Evolutionary conservation across 2,113 vertebrate species (phyloP), one percentile per base, ranked within the genome.

Genomic region (Lamprologus lemairii): DNA sequence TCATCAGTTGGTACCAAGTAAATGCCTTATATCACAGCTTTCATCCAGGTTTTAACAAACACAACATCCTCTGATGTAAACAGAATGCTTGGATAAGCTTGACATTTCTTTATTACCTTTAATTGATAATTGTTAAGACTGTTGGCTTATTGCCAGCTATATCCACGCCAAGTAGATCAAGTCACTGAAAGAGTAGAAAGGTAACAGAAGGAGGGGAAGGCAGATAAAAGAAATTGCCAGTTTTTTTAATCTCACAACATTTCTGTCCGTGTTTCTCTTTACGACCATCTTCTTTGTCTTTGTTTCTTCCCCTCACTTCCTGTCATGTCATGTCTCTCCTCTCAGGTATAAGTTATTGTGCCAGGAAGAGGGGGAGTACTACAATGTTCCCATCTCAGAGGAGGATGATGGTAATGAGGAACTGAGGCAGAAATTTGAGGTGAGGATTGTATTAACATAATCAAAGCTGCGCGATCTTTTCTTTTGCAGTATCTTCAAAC

Each of bases 341-440:
- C 10, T 85, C 93, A 99, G 98, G 98, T 99, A 98, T 94, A 99
- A 99, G 86, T 80, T 99, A 92, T 93, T 99, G 91, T 99, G 98
- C 90, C 97, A 99, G 87, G 98, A 99, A 87, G 98, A 99, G 89
- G 98, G 98, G 0, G 98, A 99, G 94, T 99, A 99, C 95, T 99
- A 99, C 92, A 99, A 98, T 0, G 98, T 99, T 35, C 98, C 98
- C 81, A 99, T 99, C 89, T 97, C 98, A 7, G 98, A 99, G 91
- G 98, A 98, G 55, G 97, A 97, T 7, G 98, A 98, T 58, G 98
- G 97, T 9, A 98, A 99, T 40, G 88, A 95, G 83, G 98, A 99
- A 81, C 97, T 99, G 73, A 95, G 97, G 83, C 97, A 98, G 96
- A 99, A 99, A 91, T 99, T 99, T 91, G 98, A 99, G 98, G 98